These are phyloP conservation scores for Panulirus ornatus DNA, from an alignment of 1,140 invertebrate species.

Conservation along the genomic window DNA sequence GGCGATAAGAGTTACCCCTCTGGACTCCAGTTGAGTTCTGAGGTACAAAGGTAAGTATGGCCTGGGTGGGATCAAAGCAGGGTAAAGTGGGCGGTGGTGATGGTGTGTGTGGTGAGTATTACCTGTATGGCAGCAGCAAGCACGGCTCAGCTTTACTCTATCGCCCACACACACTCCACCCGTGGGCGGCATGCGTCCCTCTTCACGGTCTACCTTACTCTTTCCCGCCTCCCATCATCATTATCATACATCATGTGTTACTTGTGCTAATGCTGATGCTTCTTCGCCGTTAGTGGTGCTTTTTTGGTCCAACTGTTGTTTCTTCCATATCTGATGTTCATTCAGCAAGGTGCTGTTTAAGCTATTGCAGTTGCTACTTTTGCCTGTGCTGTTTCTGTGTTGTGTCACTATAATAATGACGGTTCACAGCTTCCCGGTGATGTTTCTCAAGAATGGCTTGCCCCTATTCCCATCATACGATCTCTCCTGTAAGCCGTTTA, in stretches of 20 bases:
- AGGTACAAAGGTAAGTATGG: too few species aligned
- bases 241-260: too few species aligned
- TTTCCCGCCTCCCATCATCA: too few species aligned
- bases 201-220: background rate
- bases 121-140: background rate
- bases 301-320: background rate
- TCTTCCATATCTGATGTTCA: background rate
- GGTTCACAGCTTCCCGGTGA: too few species aligned
- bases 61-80: too few species aligned
- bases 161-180: conserved; percentile 21
- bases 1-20: too few species aligned
- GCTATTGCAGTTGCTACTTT: background rate
- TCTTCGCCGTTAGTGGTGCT: background rate
- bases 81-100: too few species aligned
- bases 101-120: background rate
- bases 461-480: too few species aligned
- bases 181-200: background rate
- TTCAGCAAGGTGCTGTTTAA: background rate
- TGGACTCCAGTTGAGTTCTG: too few species aligned
- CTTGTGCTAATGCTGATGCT: too few species aligned
- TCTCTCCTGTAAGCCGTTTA: too few species aligned
- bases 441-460: too few species aligned
- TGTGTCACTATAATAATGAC: background rate
- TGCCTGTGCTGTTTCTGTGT: background rate
- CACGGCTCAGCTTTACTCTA: background rate